These are phyloP conservation scores for Drosophila quasianomalipes DNA, from an alignment of 2,888 invertebrate species.

Conservation along the genomic window DNA sequence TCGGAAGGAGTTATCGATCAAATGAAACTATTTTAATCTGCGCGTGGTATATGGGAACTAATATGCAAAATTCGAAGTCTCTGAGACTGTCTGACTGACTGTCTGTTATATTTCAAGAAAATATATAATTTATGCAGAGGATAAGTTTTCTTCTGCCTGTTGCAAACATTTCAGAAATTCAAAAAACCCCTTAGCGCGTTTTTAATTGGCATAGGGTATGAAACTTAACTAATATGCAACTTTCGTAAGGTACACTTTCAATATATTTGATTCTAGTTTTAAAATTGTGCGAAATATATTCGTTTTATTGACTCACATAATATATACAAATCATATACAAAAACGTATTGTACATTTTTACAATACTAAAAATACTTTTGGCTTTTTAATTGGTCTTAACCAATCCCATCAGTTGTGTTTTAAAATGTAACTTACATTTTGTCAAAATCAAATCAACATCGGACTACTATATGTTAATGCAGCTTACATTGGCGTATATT, in stretches of 20 bases:
- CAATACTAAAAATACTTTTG: neutral
- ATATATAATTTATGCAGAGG: neutral
- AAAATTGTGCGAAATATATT: neutral
- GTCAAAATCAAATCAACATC: neutral
- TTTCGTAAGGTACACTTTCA: neutral
- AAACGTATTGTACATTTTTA: neutral
- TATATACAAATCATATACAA: neutral
- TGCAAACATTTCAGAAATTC: neutral
- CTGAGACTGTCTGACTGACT: neutral
- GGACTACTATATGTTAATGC: neutral
- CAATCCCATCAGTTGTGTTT: neutral
- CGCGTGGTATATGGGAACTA: neutral
- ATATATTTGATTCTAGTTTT: neutral
- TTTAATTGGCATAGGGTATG: neutral
- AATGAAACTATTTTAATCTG: neutral
- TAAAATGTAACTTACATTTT: neutral
- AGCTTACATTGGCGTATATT: neutral
- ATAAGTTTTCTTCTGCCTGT: neutral
- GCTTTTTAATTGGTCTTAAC: neutral
- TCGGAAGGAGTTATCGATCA: neutral
- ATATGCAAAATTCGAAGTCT: neutral
- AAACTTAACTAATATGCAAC: neutral
- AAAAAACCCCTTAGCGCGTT: neutral
- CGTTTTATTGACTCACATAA: neutral
- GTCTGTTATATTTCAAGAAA: neutral